phyloP scores from a whole-genome alignment of 2,797 vertebrate genomes.

The Sebastes kiyomatsui region DNA sequence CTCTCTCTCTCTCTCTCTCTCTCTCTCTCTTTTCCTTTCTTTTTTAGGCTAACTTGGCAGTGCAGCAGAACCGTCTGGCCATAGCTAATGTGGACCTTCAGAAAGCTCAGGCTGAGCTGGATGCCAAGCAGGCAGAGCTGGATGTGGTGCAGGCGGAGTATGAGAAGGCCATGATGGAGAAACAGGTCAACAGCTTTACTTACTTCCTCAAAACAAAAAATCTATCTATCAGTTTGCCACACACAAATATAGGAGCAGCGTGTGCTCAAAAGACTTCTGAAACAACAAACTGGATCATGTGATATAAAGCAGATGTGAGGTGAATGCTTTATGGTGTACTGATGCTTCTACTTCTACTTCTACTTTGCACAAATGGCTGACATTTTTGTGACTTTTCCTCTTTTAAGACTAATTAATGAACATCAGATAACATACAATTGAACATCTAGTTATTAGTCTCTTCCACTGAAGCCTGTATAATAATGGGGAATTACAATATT shows the following conservation, averaged over 20 bases:
- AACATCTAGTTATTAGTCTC: neutral
- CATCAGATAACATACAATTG: neutral
- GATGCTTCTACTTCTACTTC: neutral
- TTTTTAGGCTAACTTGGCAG: conserved; percentile 90
- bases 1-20: neutral
- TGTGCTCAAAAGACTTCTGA: neutral
- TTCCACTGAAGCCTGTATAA: neutral
- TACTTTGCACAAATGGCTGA: neutral
- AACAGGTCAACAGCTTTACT: conserved; percentile 84
- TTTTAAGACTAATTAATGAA: neutral
- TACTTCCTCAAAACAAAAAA: neutral
- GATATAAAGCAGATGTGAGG: neutral
- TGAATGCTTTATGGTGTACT: neutral
- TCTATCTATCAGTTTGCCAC: neutral
- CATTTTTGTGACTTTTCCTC: neutral
- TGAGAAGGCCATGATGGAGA: conserved; percentile 91
- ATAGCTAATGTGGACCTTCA: conserved; percentile 90
- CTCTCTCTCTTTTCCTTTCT: neutral
- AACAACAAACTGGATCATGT: neutral
- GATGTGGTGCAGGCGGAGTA: conserved; percentile 91
- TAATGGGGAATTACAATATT: neutral
- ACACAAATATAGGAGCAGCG: neutral
- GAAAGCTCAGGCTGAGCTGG: conserved; percentile 91
- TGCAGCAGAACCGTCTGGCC: conserved; percentile 89
- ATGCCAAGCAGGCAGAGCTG: conserved; percentile 92